phyloP scores from a whole-genome alignment of 2,797 vertebrate species.

The Oceanodroma leucorhoa region DNA sequence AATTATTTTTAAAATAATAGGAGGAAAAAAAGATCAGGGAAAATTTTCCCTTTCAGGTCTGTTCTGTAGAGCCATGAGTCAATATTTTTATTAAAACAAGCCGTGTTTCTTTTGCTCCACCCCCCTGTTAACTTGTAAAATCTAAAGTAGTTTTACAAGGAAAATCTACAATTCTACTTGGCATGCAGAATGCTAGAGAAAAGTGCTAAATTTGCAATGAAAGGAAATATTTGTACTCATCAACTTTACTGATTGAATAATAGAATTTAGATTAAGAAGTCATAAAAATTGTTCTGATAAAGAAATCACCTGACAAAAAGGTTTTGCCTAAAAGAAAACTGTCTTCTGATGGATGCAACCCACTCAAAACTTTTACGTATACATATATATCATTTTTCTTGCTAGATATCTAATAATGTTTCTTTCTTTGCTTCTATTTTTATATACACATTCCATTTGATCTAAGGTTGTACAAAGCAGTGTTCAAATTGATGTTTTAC shows the following conservation, averaged over 20 bases:
- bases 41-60: neutral
- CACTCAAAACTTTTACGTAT: neutral
- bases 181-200: neutral
- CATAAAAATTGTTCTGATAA: neutral
- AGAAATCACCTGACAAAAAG: neutral
- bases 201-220: conserved; percentile 5
- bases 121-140: neutral
- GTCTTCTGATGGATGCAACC: neutral
- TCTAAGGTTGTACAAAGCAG: neutral
- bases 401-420: neutral
- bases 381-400: neutral
- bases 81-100: conserved; percentile 5
- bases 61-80: neutral
- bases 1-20: neutral
- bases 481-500: neutral
- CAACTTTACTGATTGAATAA: neutral
- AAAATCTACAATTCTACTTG: neutral
- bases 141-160: neutral
- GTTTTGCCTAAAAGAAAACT: neutral
- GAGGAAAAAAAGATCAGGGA: neutral
- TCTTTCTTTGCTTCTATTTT: neutral
- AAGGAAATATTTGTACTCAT: conserved; percentile 33
- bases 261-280: conserved; percentile 16
- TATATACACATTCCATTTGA: neutral
- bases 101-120: neutral